Evolutionary conservation across 2,888 invertebrate species (phyloP).

Genomic region (Drosophila suboccidentalis): DNA sequence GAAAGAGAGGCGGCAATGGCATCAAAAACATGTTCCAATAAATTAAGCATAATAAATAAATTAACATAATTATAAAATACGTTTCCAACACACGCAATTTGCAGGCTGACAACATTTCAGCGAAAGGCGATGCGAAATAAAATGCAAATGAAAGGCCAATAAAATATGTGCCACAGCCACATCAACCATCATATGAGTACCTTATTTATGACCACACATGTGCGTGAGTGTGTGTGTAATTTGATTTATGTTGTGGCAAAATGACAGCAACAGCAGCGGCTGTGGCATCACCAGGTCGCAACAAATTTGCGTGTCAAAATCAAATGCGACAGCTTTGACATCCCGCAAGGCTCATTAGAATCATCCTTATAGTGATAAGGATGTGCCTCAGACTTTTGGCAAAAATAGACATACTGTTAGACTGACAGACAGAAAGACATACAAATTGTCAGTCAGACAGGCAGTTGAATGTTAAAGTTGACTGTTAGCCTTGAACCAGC

Average conservation of each 20-base stretch:
- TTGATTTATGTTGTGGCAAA: conserved; percentile 73
- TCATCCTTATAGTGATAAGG: conserved; percentile 40
- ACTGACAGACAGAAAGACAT: neutral
- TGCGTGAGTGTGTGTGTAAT: conserved; percentile 37
- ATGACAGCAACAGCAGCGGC: conserved; percentile 47
- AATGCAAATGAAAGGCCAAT: conserved; percentile 69
- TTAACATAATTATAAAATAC: conserved; percentile 70
- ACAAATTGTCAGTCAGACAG: conserved; percentile 4
- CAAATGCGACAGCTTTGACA: conserved; percentile 73
- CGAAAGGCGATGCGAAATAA: conserved; percentile 34
- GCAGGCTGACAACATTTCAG: conserved; percentile 35
- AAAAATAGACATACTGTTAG: neutral
- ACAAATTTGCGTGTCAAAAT: conserved; percentile 70
- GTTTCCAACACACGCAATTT: conserved; percentile 33
- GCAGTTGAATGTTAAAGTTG: conserved; percentile 6
- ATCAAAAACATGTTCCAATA: conserved; percentile 64
- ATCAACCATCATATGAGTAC: conserved; percentile 27
- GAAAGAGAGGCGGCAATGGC: neutral
- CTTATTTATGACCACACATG: conserved; percentile 29
- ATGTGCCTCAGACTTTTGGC: conserved; percentile 9
- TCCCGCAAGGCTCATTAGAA: conserved; percentile 68
- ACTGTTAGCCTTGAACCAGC: conserved; percentile 10
- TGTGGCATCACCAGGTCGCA: conserved; percentile 44
- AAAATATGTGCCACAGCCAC: conserved; percentile 52
- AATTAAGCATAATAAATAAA: conserved; percentile 71